Evolutionary conservation across 2,797 vertebrate species (phyloP).

Genomic region (Rhodeus uyekii): DNA sequence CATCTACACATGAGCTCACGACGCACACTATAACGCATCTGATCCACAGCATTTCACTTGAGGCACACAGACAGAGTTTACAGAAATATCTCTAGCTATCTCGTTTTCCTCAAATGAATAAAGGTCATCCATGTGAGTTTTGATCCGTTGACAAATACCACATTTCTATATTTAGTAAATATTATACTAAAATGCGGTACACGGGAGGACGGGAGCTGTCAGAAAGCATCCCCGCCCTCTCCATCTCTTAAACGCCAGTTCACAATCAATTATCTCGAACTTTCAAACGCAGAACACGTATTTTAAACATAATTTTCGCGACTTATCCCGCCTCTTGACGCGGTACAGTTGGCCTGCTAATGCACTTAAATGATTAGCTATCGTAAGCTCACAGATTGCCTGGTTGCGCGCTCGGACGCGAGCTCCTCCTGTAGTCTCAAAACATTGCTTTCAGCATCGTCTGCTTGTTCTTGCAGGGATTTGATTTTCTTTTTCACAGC

Average conservation of each 20-base stretch:
- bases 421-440: conserved; percentile 85
- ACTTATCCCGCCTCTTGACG: background rate
- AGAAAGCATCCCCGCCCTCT: background rate
- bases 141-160: background rate
- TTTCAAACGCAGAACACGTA: background rate
- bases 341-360: conserved; percentile 44
- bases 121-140: background rate
- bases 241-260: background rate
- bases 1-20: conserved; percentile 8
- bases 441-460: conserved; percentile 85
- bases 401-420: conserved; percentile 82
- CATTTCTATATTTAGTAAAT: background rate
- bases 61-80: background rate
- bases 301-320: background rate
- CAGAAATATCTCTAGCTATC: background rate
- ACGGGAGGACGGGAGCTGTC: background rate
- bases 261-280: background rate
- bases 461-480: conserved; percentile 89
- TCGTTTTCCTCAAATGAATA: background rate
- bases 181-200: background rate
- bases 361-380: conserved; percentile 64
- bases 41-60: background rate
- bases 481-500: conserved; percentile 93
- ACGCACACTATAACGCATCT: background rate
- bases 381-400: conserved; percentile 83